phyloP scores from a whole-genome alignment of 2,888 invertebrate species.

The Julus scandinavius region DNA sequence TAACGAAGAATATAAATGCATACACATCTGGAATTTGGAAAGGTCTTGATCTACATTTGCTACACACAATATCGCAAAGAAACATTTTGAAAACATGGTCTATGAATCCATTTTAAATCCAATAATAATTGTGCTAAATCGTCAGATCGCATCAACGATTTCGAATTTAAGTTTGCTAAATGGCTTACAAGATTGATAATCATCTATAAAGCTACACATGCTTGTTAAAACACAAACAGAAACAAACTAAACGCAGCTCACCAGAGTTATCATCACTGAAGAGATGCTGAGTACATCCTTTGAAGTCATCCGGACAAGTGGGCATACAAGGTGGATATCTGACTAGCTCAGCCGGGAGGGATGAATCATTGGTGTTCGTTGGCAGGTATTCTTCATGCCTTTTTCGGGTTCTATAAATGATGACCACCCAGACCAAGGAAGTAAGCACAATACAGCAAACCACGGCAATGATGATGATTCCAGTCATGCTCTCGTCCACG shows the following conservation, averaged over 20 bases:
- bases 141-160: too few relatives aligned
- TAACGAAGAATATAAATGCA: background rate
- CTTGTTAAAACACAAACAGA: background rate
- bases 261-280: slow-evolving; percentile 57
- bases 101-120: too few relatives aligned
- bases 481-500: slow-evolving; percentile 78
- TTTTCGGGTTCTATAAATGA: slow-evolving; percentile 86
- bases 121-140: too few relatives aligned
- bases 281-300: slow-evolving; percentile 55
- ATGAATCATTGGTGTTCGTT: slow-evolving; percentile 43
- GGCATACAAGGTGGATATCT: slow-evolving; percentile 55
- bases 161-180: too few relatives aligned
- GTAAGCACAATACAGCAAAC: slow-evolving; percentile 93
- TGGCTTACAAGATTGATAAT: background rate
- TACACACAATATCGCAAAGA: too few relatives aligned
- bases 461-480: slow-evolving; percentile 88
- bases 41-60: background rate
- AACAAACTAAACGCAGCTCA: slow-evolving; percentile 5
- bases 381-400: slow-evolving; percentile 56
- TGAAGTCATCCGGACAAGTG: slow-evolving; percentile 51
- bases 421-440: slow-evolving; percentile 89
- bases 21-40: background rate
- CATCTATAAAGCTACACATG: background rate
- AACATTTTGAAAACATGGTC: too few relatives aligned
- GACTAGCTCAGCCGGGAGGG: slow-evolving; percentile 52